These are phyloP conservation scores for Diplazon laetatorius DNA, from an alignment of 2,888 invertebrate species.

Conservation along the genomic window DNA sequence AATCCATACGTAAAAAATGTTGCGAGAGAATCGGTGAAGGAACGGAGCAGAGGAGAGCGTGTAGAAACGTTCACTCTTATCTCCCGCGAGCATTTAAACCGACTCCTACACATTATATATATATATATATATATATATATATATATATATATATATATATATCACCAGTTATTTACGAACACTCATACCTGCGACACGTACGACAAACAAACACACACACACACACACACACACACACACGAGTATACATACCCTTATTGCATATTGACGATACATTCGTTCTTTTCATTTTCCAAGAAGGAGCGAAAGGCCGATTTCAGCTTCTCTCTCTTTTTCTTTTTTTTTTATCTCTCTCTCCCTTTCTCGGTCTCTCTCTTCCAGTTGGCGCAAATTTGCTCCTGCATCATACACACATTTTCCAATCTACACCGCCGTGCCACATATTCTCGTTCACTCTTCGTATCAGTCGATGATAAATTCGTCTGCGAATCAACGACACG, in stretches of 20 bases:
- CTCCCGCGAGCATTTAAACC: constrained; percentile 10
- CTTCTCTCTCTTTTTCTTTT: background rate
- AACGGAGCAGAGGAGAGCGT: constrained; percentile 8
- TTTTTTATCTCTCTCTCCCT: no score
- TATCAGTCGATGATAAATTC: background rate
- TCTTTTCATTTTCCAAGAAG: constrained; percentile 56
- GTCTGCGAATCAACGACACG: background rate
- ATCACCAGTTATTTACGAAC: background rate
- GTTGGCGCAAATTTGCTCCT: background rate
- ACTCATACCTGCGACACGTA: no score
- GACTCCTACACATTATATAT: constrained; percentile 16
- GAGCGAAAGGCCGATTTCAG: constrained; percentile 59
- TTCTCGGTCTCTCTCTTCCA: no score
- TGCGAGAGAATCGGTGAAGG: background rate
- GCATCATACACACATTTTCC: background rate
- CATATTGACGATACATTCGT: constrained; percentile 19
- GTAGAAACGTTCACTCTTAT: constrained; percentile 18
- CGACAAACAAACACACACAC: no score
- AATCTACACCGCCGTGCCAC: background rate
- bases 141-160: background rate
- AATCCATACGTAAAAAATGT: no score
- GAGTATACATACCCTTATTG: background rate
- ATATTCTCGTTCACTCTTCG: constrained; percentile 4
- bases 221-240: no score
- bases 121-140: constrained; percentile 3